phyloP scores from a whole-genome alignment of 2,888 invertebrate genomes.

The Tanytarsus gracilentus region DNA sequence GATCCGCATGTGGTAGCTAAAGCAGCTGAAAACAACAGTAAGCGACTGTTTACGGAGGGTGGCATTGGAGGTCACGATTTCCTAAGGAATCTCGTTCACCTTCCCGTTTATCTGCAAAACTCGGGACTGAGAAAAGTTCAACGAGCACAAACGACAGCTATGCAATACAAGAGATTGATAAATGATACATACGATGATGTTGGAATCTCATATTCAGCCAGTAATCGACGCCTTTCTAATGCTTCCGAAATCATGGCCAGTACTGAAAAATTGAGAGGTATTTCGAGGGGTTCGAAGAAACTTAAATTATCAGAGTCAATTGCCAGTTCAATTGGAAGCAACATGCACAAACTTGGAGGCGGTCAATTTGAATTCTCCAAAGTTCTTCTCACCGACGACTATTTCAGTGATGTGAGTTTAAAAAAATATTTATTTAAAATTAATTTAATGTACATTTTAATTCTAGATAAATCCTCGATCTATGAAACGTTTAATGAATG shows the following conservation, averaged over 20 bases:
- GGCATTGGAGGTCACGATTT: slow-evolving; percentile 89
- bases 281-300: slow-evolving; percentile 55
- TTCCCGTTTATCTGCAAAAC: slow-evolving; percentile 97
- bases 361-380: slow-evolving; percentile 55
- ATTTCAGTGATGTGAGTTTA: slow-evolving; percentile 82
- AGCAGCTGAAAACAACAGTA: slow-evolving; percentile 85
- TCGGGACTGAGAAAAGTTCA: slow-evolving; percentile 86
- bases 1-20: slow-evolving; percentile 98
- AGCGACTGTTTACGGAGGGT: slow-evolving; percentile 78
- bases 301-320: slow-evolving; percentile 78
- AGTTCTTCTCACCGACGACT: slow-evolving; percentile 91
- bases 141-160: slow-evolving; percentile 72
- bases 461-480: slow-evolving; percentile 69
- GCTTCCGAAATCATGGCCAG: slow-evolving; percentile 75
- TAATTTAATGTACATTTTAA: neutral
- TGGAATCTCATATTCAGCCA: slow-evolving; percentile 47
- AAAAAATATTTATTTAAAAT: too few species aligned
- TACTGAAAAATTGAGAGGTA: slow-evolving; percentile 58
- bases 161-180: slow-evolving; percentile 40
- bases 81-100: slow-evolving; percentile 88
- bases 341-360: slow-evolving; percentile 66
- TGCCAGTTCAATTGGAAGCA: slow-evolving; percentile 84
- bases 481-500: slow-evolving; percentile 93
- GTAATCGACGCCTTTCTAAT: slow-evolving; percentile 65
- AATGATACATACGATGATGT: slow-evolving; percentile 37